Evolutionary conservation across 2,113 vertebrate species (phyloP).

Genomic region (Egretta garzetta): DNA sequence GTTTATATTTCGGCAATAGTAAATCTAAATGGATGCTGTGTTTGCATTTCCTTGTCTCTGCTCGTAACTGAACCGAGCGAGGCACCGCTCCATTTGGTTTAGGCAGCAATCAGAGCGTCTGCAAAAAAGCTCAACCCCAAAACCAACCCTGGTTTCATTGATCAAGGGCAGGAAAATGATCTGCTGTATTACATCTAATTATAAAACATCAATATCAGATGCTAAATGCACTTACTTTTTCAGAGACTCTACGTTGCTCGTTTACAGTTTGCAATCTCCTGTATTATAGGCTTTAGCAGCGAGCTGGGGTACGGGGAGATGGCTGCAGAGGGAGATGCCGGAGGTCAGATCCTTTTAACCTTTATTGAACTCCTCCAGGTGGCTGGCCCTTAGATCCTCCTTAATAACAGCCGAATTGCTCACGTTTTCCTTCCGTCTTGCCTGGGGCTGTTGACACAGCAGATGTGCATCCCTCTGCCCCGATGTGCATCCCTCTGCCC

Average conservation of each 20-base stretch:
- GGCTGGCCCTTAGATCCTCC: constrained; percentile 30
- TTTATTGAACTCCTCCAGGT: constrained; percentile 53
- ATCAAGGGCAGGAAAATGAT: constrained; percentile 70
- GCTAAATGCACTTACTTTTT: constrained; percentile 47
- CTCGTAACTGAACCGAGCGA: not conserved
- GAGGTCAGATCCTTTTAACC: constrained; percentile 30
- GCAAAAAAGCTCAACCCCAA: constrained; percentile 52
- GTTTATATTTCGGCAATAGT: constrained; percentile 70
- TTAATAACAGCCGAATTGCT: not conserved
- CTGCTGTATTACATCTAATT: constrained; percentile 74
- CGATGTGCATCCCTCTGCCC: not conserved
- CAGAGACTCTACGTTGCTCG: not conserved
- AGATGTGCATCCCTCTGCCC: not conserved
- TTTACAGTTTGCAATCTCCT: constrained; percentile 55
- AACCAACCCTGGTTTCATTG: constrained; percentile 64
- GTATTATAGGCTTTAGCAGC: constrained; percentile 15
- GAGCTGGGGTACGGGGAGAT: not conserved
- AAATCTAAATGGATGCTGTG: constrained; percentile 64
- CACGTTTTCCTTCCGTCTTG: not conserved
- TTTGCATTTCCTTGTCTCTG: constrained; percentile 42
- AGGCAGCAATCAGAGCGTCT: constrained; percentile 47
- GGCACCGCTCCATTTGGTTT: constrained; percentile 26
- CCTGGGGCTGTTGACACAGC: not conserved
- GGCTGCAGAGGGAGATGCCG: constrained; percentile 22
- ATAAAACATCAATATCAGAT: constrained; percentile 71